These are phyloP conservation scores for Lissonota sp. DNA, from an alignment of 2,888 invertebrate genomes.

Conservation along the genomic window DNA sequence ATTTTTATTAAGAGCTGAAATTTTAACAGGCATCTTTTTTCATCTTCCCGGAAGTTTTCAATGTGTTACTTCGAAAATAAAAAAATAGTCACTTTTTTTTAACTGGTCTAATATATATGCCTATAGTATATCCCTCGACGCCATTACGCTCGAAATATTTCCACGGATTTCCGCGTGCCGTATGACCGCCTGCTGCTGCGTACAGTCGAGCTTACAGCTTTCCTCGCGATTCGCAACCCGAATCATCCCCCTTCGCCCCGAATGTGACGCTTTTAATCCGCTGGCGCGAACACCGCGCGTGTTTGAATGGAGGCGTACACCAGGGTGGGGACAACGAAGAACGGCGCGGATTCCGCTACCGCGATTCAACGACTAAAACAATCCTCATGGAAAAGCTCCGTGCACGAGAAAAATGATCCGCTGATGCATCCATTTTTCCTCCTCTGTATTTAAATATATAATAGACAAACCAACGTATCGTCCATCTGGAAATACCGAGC, in stretches of 20 bases:
- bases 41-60: too few species aligned
- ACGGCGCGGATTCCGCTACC: conserved; percentile 51
- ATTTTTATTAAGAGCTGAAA: too few species aligned
- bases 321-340: conserved; percentile 4
- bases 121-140: neutral
- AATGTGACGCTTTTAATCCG: conserved; percentile 42
- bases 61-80: too few species aligned
- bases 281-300: neutral
- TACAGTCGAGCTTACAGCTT: conserved; percentile 8
- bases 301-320: conserved; percentile 4
- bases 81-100: too few species aligned
- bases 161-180: conserved; percentile 53
- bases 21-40: too few species aligned
- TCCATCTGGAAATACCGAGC: conserved; percentile 52
- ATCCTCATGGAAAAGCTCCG: neutral
- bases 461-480: conserved; percentile 31
- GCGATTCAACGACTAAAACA: conserved; percentile 62
- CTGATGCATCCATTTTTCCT: neutral
- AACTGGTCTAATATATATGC: too few species aligned
- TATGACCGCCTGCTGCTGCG: conserved; percentile 32
- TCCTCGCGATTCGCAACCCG: neutral
- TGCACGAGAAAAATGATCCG: conserved; percentile 16
- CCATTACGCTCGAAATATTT: conserved; percentile 59
- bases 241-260: neutral
- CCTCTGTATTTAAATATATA: neutral